phyloP scores from a whole-genome alignment of 2,888 invertebrate genomes.

The Eilema caniola region DNA sequence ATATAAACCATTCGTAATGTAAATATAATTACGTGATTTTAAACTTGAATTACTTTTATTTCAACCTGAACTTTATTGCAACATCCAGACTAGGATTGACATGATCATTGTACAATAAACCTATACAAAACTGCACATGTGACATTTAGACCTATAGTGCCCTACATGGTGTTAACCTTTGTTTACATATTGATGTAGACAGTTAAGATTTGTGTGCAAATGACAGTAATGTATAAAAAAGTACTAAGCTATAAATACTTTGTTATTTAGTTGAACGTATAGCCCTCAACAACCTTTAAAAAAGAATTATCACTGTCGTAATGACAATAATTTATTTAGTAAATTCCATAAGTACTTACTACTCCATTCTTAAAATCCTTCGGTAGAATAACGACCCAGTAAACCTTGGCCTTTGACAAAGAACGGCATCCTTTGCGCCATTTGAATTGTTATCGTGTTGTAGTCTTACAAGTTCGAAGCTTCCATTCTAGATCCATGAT shows the following conservation, averaged over 20 bases:
- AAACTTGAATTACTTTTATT: not conserved
- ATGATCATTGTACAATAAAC: not conserved
- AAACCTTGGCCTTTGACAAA: constrained; percentile 6
- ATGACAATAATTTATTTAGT: not conserved
- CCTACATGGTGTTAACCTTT: not conserved
- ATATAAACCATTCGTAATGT: constrained; percentile 34
- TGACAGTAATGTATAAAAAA: not conserved
- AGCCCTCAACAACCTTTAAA: not conserved
- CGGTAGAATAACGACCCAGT: not conserved
- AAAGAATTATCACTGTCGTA: not conserved
- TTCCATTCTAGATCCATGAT: too few relatives aligned
- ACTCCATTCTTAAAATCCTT: not conserved
- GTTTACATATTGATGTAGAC: not conserved
- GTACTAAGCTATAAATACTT: not conserved
- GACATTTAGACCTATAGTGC: constrained; percentile 9
- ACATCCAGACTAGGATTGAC: not conserved
- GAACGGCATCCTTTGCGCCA: not conserved
- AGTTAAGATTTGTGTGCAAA: constrained; percentile 7
- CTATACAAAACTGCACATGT: constrained; percentile 6
- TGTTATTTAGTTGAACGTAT: constrained; percentile 4
- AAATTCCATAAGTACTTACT: not conserved
- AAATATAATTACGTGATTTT: constrained; percentile 19
- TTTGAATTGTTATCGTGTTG: not conserved
- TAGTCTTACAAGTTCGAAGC: not conserved
- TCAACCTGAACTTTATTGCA: not conserved